Evolutionary conservation across 2,113 vertebrate species (phyloP), one percentile per base, ranked within the genome.

Genomic region (Neofelis nebulosa): DNA sequence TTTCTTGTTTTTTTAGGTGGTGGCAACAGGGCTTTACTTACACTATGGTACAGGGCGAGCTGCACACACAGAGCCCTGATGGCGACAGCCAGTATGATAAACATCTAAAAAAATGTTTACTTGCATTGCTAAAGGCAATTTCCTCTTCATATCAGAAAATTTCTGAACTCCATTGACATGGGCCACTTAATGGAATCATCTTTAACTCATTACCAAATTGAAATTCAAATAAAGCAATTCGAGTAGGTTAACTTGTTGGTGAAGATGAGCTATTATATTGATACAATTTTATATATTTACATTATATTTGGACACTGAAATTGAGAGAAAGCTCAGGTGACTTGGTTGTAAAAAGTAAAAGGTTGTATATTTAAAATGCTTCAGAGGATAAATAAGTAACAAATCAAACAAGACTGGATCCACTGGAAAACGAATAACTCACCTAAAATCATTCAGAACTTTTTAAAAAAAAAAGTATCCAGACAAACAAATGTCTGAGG

Each of bases 321-420:
- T 33, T 68, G 11, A 14, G 55, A 68, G 16, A 89, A 71, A 50
- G 2, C 76, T 73, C 3, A 52, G 8, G 19, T 78, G 14, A 79
- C 2, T n/a, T 48, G 1, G 6, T 79, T 88, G 38, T 84, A 48
- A 78, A 83, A 94, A 74, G 13, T 7, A 14, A 55, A 7, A 16
- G 1, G n/a, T 68, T 6, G 36, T 13, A 21, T 52, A 23, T 31
- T 63, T 25, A 86, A 80, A 23, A 23, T 52, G 55, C 7, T 81
- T 92, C 15, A 63, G 23, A 45, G 11, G 25, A 31, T 48, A 78
- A 23, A 5, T 4, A 52, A 45, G 23, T 11, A 66, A 82, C 31
- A 66, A 78, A 68, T 9, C 3, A 38, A 66, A 15, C 0, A 48
- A 7, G 7, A 38, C 2, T 33, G 3, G 1, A n/a, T 9, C 10